Evolutionary conservation across 2,888 invertebrate genomes (phyloP), one percentile per base, ranked within the genome.

Genomic region (Schizotus pectinicornis): DNA sequence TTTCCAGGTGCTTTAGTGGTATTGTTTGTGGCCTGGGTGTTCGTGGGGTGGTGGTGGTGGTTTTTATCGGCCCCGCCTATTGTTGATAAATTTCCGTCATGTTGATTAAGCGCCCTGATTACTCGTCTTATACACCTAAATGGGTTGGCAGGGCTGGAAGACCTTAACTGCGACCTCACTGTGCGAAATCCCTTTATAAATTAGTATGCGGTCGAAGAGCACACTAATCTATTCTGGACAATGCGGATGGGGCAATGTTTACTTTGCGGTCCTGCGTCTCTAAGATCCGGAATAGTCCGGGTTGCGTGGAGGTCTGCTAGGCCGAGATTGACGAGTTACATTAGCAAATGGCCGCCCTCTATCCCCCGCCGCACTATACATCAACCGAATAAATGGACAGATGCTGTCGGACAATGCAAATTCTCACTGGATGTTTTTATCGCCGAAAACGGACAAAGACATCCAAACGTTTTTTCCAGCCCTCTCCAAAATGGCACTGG

Each of bases 301-400:
- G 45, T n/a, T 13, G 32, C 45, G 45, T 14, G 22, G 32, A 33
- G 59, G 51, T 59, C 59, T 55, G 55, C 46, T 55, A 50, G 65
- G 63, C 67, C 68, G 74, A 77, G 75, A 77, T 77, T 76, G 77
- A 77, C 76, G 77, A 76, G 74, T 70, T 77, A 75, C 77, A 77
- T 77, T 77, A 77, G 77, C 74, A 76, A 77, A 76, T 76, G 75
- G 76, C 73, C 72, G 72, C 64, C 68, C 65, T 67, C 56, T 54
- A 52, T 50, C 47, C 39, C 48, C 41, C 39, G 50, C 50, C 50
- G 13, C 42, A 36, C 41, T 38, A 58, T 51, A 50, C 59, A 50
- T 56, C 60, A 50, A 34, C 48, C 47, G 45, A 48, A 47, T 38
- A 45, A 57, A 54, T 62, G 65, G 69, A 69, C 76, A 76, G 75